These are phyloP conservation scores for Cairina moschata DNA, from an alignment of 2,113 vertebrate genomes.

Conservation along the genomic window DNA sequence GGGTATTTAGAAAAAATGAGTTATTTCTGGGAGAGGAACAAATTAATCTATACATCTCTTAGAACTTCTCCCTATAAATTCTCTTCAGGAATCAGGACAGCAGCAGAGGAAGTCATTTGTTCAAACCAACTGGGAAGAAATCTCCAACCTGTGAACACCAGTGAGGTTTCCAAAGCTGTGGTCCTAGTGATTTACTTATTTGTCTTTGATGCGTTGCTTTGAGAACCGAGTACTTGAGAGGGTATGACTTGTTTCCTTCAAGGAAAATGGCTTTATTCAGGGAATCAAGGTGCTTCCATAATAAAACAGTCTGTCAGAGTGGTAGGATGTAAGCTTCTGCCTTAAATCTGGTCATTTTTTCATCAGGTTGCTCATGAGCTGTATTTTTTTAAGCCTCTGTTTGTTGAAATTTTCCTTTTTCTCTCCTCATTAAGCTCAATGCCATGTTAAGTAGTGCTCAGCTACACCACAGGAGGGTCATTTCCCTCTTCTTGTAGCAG, in stretches of 20 bases:
- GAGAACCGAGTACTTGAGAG: not conserved
- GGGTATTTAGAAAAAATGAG: not conserved
- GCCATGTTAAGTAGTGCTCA: not conserved
- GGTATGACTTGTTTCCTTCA: not conserved
- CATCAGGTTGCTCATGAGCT: not conserved
- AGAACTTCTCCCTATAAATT: not conserved
- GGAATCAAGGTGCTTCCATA: not conserved
- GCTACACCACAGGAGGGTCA: not conserved
- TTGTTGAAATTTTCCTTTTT: not conserved
- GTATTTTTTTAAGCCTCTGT: not conserved
- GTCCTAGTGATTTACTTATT: not conserved
- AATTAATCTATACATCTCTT: not conserved
- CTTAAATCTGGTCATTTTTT: not conserved
- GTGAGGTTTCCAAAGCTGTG: not conserved
- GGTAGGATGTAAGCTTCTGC: not conserved
- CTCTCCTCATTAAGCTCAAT: not conserved
- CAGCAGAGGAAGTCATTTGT: not conserved
- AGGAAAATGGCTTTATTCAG: not conserved
- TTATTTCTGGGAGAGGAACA: not conserved
- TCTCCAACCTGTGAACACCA: not conserved
- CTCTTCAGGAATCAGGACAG: not conserved
- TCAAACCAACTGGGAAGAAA: not conserved
- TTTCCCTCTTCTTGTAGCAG: not conserved
- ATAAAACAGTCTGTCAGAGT: not conserved
- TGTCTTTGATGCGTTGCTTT: not conserved